Evolutionary conservation across 2,797 vertebrate genomes (phyloP).

Genomic region (Setipinna tenuifilis): DNA sequence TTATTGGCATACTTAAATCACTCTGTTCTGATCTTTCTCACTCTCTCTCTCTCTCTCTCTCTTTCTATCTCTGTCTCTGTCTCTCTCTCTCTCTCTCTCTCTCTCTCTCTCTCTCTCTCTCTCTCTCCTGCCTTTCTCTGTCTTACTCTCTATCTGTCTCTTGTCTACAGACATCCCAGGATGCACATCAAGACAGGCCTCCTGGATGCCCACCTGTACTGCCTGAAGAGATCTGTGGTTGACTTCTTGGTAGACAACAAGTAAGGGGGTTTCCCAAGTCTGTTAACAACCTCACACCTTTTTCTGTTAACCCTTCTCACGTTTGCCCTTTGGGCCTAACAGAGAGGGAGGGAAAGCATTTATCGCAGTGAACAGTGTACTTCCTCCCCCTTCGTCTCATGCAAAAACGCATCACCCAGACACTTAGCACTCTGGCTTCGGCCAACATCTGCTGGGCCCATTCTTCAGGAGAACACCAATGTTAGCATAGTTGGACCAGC

Average conservation of each 20-base stretch:
- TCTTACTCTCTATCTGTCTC: conserved; percentile 32
- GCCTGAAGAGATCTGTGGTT: conserved; percentile 92
- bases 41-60: background rate
- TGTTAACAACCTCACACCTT: conserved; percentile 33
- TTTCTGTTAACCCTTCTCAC: conserved; percentile 13
- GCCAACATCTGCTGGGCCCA: background rate
- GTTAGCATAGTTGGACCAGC: background rate
- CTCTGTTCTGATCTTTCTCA: conserved; percentile 6
- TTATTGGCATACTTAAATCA: conserved; percentile 25
- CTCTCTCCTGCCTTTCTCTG: background rate
- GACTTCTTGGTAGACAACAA: conserved; percentile 86
- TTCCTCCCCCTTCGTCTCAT: background rate
- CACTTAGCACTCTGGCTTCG: background rate
- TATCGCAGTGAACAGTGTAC: background rate
- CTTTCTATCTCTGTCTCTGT: conserved; percentile 7
- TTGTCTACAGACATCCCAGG: conserved; percentile 83
- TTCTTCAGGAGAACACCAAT: background rate
- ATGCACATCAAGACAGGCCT: conserved; percentile 94
- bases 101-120: conserved; percentile 20
- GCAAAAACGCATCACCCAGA: background rate
- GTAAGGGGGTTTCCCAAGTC: conserved; percentile 58
- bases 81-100: conserved; percentile 27
- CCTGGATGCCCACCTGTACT: conserved; percentile 96
- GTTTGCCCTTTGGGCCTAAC: background rate
- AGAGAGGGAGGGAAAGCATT: background rate